Evolutionary conservation across 2,113 vertebrate genomes (phyloP).

Genomic region (Melozone crissalis): DNA sequence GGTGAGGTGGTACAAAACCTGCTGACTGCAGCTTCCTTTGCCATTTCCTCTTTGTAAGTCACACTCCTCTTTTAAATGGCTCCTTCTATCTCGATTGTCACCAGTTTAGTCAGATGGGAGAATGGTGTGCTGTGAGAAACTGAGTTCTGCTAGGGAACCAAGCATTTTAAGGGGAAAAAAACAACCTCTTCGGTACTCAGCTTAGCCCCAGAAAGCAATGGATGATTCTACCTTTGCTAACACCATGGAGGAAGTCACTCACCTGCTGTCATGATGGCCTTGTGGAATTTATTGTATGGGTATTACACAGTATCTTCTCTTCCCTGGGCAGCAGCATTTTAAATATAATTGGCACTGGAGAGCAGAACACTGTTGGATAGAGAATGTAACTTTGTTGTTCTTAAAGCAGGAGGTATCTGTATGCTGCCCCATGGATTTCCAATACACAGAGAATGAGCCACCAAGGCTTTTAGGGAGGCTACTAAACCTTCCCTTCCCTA

Average conservation of each 20-base stretch:
- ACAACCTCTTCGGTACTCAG: background rate
- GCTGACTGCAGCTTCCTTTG: background rate
- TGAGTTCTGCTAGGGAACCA: background rate
- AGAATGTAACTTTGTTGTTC: background rate
- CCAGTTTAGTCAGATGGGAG: background rate
- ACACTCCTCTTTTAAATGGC: background rate
- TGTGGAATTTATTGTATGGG: background rate
- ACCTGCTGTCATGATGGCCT: rapidly evolving
- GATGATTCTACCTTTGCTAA: background rate
- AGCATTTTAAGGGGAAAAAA: background rate
- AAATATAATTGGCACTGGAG: background rate
- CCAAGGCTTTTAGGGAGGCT: background rate
- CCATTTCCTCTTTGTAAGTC: background rate
- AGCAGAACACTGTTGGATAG: background rate
- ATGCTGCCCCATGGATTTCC: background rate
- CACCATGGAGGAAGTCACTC: background rate
- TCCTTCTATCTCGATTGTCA: background rate
- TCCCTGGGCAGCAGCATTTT: background rate
- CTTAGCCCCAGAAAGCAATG: background rate
- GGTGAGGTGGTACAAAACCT: background rate
- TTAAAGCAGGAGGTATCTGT: background rate
- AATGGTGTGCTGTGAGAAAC: background rate
- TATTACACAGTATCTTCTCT: background rate
- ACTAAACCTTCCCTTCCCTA: background rate
- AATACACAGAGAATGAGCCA: background rate